These are phyloP conservation scores for Cyrtorhinus lividipennis DNA, from an alignment of 1,140 invertebrate species.

Conservation along the genomic window DNA sequence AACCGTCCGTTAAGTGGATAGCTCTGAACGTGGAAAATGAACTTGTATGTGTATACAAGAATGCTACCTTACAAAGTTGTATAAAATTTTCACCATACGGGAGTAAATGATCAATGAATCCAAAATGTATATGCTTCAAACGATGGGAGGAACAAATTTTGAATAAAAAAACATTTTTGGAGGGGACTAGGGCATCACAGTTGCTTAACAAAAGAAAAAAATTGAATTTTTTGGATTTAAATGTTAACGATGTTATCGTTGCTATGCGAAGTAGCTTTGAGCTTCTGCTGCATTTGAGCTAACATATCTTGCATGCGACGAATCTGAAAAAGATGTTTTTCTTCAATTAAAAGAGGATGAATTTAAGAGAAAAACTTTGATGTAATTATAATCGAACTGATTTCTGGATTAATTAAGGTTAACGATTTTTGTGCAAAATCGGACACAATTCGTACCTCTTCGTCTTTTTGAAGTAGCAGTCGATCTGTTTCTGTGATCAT, in stretches of 20 bases:
- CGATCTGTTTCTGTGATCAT: constrained; percentile 71
- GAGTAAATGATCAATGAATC: too few species aligned
- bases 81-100: too few species aligned
- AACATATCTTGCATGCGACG: constrained; percentile 92
- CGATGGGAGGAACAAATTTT: too few species aligned
- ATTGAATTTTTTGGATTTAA: constrained; percentile 13
- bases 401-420: constrained; percentile 11
- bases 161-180: too few species aligned
- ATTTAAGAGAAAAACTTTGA: constrained; percentile 12
- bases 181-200: neutral
- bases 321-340: constrained; percentile 65
- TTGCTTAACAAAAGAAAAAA: neutral
- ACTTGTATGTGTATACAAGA: too few species aligned
- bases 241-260: constrained; percentile 26
- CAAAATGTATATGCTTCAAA: too few species aligned
- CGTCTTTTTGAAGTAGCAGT: constrained; percentile 77
- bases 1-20: too few species aligned
- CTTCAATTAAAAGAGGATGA: constrained; percentile 24
- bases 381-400: neutral
- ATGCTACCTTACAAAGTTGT: too few species aligned
- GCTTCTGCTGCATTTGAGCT: constrained; percentile 90
- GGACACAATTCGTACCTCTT: constrained; percentile 80
- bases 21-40: too few species aligned
- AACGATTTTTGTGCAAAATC: neutral
- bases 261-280: constrained; percentile 58